phyloP scores from a whole-genome alignment of 2,113 vertebrate genomes.

The Mugil cephalus region DNA sequence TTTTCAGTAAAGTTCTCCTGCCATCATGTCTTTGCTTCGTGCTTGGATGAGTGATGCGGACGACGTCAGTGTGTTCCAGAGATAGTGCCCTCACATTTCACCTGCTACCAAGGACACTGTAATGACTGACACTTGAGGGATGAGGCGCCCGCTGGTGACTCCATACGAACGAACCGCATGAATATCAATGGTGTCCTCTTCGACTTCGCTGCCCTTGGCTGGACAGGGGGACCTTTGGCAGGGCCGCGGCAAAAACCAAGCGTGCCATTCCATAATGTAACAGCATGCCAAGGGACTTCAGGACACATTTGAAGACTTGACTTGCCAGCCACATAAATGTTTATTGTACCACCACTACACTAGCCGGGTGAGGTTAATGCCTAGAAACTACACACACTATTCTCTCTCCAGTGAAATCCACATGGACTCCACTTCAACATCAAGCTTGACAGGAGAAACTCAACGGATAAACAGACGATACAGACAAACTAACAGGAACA shows the following conservation, averaged over 20 bases:
- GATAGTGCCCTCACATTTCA: constrained; percentile 46
- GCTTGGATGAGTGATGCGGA: background rate
- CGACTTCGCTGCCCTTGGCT: constrained; percentile 35
- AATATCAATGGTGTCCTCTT: constrained; percentile 72
- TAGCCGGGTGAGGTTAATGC: constrained; percentile 42
- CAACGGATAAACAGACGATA: no score
- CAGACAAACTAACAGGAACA: constrained; percentile 18
- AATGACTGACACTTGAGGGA: constrained; percentile 65
- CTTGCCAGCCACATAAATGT: constrained; percentile 41
- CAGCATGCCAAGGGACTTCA: constrained; percentile 35
- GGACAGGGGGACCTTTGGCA: constrained; percentile 66
- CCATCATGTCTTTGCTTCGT: background rate
- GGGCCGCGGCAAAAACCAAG: constrained; percentile 24
- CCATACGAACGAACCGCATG: constrained; percentile 41
- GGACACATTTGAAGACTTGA: constrained; percentile 40
- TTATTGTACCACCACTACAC: constrained; percentile 48
- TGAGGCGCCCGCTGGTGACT: constrained; percentile 40
- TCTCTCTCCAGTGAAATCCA: constrained; percentile 49
- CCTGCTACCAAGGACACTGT: constrained; percentile 58
- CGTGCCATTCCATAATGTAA: constrained; percentile 52
- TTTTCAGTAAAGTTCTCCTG: constrained; percentile 1
- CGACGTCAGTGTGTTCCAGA: constrained; percentile 4
- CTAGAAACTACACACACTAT: constrained; percentile 51
- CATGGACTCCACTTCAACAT: constrained; percentile 51
- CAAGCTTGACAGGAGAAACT: background rate